phyloP scores from a whole-genome alignment of 2,797 vertebrate species.

The Gouania willdenowi region DNA sequence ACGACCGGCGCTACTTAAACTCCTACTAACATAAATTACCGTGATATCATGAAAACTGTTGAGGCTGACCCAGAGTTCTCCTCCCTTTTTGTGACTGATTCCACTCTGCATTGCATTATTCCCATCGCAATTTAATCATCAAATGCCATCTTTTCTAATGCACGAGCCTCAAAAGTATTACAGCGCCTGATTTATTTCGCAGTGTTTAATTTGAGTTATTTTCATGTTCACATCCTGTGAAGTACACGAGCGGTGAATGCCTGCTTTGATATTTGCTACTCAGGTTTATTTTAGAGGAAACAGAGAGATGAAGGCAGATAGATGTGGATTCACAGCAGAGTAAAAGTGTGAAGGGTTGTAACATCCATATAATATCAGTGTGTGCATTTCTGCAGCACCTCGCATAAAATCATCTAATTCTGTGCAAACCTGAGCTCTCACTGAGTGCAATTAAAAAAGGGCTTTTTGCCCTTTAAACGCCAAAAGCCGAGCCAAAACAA shows the following conservation, averaged over 20 bases:
- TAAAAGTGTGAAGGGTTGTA: constrained; percentile 38
- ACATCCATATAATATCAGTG: constrained; percentile 16
- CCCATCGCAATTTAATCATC: constrained; percentile 25
- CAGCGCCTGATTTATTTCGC: constrained; percentile 6
- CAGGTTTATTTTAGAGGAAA: constrained; percentile 9
- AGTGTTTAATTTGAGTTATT: constrained; percentile 7
- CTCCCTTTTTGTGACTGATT: constrained; percentile 10
- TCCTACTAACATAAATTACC: constrained; percentile 24
- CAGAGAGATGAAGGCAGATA: constrained; percentile 19
- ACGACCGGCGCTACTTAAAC: constrained; percentile 2
- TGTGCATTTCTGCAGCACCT: constrained; percentile 11
- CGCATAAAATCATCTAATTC: constrained; percentile 10
- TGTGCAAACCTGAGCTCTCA: constrained; percentile 36
- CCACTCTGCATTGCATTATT: background rate
- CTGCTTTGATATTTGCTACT: constrained; percentile 14
- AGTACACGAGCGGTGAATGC: constrained; percentile 1
- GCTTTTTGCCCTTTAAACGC: constrained; percentile 55
- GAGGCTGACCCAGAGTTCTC: constrained; percentile 7
- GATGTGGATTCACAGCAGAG: constrained; percentile 35
- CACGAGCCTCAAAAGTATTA: constrained; percentile 1
- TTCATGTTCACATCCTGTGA: constrained; percentile 3
- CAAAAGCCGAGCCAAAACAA: constrained; percentile 21
- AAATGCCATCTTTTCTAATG: constrained; percentile 16
- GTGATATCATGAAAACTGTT: constrained; percentile 7
- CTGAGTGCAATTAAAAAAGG: constrained; percentile 44